Base-by-base conservation (phyloP, 2,888 invertebrate genomes). In the Cremastobaeus sp. region DNA sequence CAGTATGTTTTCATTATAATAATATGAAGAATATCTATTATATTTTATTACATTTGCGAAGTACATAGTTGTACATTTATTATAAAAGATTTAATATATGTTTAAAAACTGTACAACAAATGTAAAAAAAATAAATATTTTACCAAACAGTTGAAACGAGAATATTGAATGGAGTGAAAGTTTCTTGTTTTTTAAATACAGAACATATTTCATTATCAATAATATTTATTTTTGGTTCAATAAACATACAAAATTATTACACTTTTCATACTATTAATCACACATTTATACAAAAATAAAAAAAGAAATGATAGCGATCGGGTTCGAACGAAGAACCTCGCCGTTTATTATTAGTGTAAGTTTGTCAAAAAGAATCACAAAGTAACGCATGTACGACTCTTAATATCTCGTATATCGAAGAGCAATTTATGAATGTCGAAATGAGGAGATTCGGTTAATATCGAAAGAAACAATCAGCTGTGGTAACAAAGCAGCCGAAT, bases 181-280 rank as follows among this genome's bases (percentile, higher is more conserved):
- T n/a, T n/a, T n/a, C n/a, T n/a, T n/a, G n/a, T n/a, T n/a, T n/a
- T n/a, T n/a, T n/a, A n/a, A n/a, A n/a, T n/a, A n/a, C n/a, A n/a
- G n/a, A 35, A 11, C 5, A 28, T 11, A 41, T 57, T 81, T 84
- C 83, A 82, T 86, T 86, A 86, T 87, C 85, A 86, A 87, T 87
- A 85, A 85, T 87, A 87, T 87, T 87, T 87, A 87, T 86, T 87
- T 87, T 86, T 86, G 86, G 86, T 87, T 87, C 84, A 86, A 86
- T 87, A 86, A 86, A 87, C 86, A 87, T 87, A 87, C 86, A 87
- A 87, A 87, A 87, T 86, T 85, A 85, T 86, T 86, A 86, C 85
- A 86, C 85, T 86, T 85, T 86, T 80, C 85, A 84, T 86, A 86
- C 84, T 84, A 86, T 85, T 83, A 85, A 86, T 85, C 86, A 85